phyloP scores from a whole-genome alignment of 2,113 vertebrate species.

The Pyrgilauda ruficollis region DNA sequence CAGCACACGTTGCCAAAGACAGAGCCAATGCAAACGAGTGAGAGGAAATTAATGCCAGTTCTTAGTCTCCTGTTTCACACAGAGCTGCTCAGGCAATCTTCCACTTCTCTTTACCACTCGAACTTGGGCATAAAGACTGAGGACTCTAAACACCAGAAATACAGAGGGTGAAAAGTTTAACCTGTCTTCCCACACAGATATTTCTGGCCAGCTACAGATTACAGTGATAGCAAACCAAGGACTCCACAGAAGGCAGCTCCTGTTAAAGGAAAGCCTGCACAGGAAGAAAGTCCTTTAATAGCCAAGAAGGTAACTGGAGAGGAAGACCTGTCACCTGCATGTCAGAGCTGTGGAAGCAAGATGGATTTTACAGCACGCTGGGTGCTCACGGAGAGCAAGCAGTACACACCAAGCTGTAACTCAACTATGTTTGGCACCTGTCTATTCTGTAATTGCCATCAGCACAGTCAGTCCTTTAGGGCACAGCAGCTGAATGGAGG shows the following conservation, averaged over 20 bases:
- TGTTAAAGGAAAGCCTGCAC: not conserved
- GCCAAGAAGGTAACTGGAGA: not conserved
- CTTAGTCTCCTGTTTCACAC: conserved; percentile 1
- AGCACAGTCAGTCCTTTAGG: not conserved
- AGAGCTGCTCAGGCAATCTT: not conserved
- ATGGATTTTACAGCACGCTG: not conserved
- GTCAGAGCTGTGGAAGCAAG: not conserved
- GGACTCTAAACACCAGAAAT: not conserved
- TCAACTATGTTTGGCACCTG: not conserved
- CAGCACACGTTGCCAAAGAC: fast-evolving
- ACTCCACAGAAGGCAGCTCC: not conserved
- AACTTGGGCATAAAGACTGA: not conserved
- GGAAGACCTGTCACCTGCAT: not conserved
- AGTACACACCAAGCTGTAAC: not conserved
- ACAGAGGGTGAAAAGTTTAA: conserved; percentile 9
- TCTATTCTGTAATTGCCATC: not conserved
- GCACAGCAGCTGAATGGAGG: not conserved
- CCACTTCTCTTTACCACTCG: not conserved
- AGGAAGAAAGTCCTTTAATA: not conserved
- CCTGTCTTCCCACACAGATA: not conserved
- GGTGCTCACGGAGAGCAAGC: not conserved
- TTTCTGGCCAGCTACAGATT: not conserved
- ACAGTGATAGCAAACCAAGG: not conserved
- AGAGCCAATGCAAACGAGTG: not conserved
- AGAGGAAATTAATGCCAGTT: conserved; percentile 35